Conservation (phyloP, 2,113 vertebrate genomes). For the Lethenteron camtschaticum region DNA sequence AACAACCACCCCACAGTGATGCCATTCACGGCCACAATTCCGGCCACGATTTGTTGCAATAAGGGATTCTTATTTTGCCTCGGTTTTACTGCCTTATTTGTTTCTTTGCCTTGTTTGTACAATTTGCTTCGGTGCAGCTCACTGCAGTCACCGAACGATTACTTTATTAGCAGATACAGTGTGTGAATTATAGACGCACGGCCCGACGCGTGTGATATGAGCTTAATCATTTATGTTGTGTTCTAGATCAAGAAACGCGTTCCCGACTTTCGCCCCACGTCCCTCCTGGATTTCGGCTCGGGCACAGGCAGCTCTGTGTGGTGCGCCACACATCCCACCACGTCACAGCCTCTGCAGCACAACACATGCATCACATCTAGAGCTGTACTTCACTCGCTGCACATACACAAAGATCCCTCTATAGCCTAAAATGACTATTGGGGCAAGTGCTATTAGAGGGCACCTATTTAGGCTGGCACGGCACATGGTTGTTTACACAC, state of each 20-base stretch:
- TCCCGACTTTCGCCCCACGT: constrained; percentile 31
- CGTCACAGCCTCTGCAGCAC: too few relatives aligned
- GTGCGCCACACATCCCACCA: constrained; percentile 15
- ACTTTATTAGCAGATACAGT: background rate
- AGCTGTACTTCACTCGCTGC: too few relatives aligned
- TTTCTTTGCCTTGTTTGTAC: background rate
- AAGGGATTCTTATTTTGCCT: too few relatives aligned
- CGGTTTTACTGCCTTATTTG: background rate
- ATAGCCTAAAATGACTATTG: too few relatives aligned
- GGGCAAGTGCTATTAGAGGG: too few relatives aligned
- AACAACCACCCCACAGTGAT: too few relatives aligned
- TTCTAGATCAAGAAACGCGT: constrained; percentile 38
- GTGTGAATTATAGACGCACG: background rate
- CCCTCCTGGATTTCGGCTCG: constrained; percentile 57
- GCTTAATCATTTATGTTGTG: constrained; percentile 1
- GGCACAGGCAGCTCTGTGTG: constrained; percentile 44
- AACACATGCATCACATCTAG: too few relatives aligned
- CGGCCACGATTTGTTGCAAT: too few relatives aligned
- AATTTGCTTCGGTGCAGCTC: background rate
- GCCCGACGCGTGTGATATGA: background rate
- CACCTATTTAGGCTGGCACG: too few relatives aligned
- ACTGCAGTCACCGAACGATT: background rate
- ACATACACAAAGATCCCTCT: too few relatives aligned
- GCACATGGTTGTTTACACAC: too few relatives aligned
- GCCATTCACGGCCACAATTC: too few relatives aligned